A percentile compares a stretch with the other conserved stretches of the same genome.
Conservation (phyloP, 2,113 vertebrate species). For the Aldabrachelys gigantea region DNA sequence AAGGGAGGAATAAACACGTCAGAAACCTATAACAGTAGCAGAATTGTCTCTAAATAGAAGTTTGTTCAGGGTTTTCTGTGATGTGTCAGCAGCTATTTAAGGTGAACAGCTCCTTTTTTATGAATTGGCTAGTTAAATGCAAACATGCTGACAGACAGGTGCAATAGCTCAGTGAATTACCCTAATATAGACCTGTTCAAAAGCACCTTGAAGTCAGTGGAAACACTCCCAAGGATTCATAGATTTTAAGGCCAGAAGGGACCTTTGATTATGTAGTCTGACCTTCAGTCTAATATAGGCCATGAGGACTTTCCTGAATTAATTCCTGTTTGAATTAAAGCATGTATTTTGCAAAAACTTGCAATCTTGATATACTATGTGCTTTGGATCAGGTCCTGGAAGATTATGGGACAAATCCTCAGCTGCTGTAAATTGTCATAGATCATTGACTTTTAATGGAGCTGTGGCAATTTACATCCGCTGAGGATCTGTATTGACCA, state of each 20-base stretch:
- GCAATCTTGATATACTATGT: background rate
- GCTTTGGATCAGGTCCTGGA: background rate
- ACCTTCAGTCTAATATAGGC: background rate
- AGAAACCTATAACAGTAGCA: fast-evolving
- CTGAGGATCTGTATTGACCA: background rate
- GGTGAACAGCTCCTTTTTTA: background rate
- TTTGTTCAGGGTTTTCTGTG: background rate
- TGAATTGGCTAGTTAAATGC: background rate
- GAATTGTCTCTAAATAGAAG: background rate
- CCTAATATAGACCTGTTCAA: background rate
- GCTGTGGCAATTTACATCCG: background rate
- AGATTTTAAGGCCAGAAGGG: background rate
- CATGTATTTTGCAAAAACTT: background rate
- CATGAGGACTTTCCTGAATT: background rate
- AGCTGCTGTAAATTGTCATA: background rate
- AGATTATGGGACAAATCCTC: background rate
- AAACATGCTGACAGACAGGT: background rate
- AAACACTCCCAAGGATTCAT: background rate
- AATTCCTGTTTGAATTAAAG: background rate
- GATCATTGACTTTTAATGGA: background rate
- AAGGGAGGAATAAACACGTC: background rate
- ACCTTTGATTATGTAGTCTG: background rate
- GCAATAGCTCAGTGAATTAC: background rate
- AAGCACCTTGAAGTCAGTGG: background rate
- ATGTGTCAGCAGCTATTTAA: background rate